These are phyloP conservation scores for Cheiracanthium punctorium DNA, from an alignment of 2,888 invertebrate species.

Conservation along the genomic window DNA sequence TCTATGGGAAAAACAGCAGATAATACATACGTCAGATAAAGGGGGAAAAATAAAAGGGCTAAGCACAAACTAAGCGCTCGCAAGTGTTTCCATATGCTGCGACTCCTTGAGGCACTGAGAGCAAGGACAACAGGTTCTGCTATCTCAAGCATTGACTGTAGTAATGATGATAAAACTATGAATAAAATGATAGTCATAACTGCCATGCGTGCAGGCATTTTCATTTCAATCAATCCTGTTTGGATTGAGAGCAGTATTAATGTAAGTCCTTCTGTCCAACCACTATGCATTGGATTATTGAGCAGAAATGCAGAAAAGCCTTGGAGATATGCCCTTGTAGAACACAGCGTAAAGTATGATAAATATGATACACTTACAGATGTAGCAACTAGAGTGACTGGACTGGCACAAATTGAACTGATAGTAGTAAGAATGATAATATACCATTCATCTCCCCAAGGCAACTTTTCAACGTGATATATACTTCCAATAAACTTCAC, in stretches of 20 bases:
- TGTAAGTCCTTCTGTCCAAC: constrained; percentile 79
- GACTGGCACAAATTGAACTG: constrained; percentile 77
- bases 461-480: constrained; percentile 74
- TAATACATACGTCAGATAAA: constrained; percentile 77
- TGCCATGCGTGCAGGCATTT: constrained; percentile 78
- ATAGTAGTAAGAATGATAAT: constrained; percentile 65
- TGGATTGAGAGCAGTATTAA: constrained; percentile 79
- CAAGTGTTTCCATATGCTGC: constrained; percentile 75
- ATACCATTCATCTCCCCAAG: constrained; percentile 75
- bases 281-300: constrained; percentile 76
- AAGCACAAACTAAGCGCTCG: constrained; percentile 76
- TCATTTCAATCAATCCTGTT: constrained; percentile 78
- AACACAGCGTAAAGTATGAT: constrained; percentile 76
- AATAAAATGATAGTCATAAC: constrained; percentile 79
- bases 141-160: constrained; percentile 79
- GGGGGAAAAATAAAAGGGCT: constrained; percentile 77
- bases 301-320: constrained; percentile 74
- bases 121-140: constrained; percentile 78
- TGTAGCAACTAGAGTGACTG: constrained; percentile 78
- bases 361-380: constrained; percentile 78
- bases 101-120: constrained; percentile 77
- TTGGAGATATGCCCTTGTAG: constrained; percentile 77
- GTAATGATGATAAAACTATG: constrained; percentile 79
- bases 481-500: constrained; percentile 75
- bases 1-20: constrained; percentile 77